phyloP scores from a whole-genome alignment of 1,140 invertebrate species.

The Diachasmimorpha longicaudata region DNA sequence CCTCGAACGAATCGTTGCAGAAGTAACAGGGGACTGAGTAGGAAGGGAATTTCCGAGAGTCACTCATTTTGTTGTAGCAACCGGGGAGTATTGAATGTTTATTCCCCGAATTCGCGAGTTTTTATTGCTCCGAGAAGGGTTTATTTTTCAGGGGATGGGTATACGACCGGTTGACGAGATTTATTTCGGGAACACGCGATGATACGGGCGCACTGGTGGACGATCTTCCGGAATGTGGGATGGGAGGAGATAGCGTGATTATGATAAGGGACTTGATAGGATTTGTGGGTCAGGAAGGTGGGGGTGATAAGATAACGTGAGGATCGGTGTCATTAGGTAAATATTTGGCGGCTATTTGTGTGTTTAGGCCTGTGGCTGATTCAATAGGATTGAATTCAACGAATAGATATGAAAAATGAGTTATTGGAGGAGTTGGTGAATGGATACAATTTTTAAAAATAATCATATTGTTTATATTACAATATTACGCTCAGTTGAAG shows the following conservation, averaged over 20 bases:
- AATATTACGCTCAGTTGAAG: too few species aligned
- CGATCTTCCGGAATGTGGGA: neutral
- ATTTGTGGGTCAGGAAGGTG: neutral
- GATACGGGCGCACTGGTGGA: neutral
- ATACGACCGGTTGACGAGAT: neutral
- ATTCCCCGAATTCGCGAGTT: neutral
- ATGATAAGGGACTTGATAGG: neutral
- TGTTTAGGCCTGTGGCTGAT: neutral
- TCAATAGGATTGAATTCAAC: too few species aligned
- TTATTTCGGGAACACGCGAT: neutral
- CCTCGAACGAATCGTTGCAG: slow-evolving; percentile 68
- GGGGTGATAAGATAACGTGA: slow-evolving; percentile 12
- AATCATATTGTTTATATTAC: too few species aligned
- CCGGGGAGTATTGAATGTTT: neutral
- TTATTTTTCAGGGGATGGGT: neutral
- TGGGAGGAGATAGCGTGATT: neutral
- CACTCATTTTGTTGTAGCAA: slow-evolving; percentile 6
- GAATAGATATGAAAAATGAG: too few species aligned
- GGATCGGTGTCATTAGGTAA: neutral
- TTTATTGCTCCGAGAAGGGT: too few species aligned
- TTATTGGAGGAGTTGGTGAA: too few species aligned
- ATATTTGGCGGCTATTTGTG: neutral
- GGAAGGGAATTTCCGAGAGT: neutral
- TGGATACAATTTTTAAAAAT: too few species aligned
- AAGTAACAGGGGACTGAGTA: slow-evolving; percentile 62